These are phyloP conservation scores for Sclerodermus sp. DNA, from an alignment of 2,888 invertebrate species.

Conservation along the genomic window DNA sequence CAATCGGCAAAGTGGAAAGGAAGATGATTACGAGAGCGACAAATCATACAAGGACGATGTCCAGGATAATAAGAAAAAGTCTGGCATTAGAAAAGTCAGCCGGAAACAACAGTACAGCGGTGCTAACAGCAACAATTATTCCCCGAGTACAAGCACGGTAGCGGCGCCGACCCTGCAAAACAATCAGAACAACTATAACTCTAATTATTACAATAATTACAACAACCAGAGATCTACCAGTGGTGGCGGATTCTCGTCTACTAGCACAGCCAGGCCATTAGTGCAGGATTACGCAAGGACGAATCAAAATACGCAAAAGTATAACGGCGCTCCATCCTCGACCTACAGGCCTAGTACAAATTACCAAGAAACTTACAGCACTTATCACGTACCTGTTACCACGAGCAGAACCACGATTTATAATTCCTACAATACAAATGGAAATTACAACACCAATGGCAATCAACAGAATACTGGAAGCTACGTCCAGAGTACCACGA, in stretches of 20 bases:
- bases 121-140: conserved; percentile 28
- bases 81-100: conserved; percentile 41
- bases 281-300: too few relatives aligned
- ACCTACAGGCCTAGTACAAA: conserved; percentile 43
- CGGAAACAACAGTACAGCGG: conserved; percentile 41
- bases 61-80: conserved; percentile 45
- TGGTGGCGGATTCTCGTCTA: conserved; percentile 19
- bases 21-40: conserved; percentile 58
- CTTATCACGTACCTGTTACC: conserved; percentile 39
- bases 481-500: conserved; percentile 29
- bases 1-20: conserved; percentile 57
- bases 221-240: conserved; percentile 30
- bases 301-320: conserved; percentile 32
- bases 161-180: conserved; percentile 12
- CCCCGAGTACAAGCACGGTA: conserved; percentile 32
- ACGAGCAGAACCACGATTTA: conserved; percentile 34
- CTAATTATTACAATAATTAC: conserved; percentile 26
- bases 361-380: conserved; percentile 40
- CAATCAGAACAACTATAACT: conserved; percentile 28
- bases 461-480: conserved; percentile 22
- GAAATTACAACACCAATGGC: conserved; percentile 27
- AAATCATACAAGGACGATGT: conserved; percentile 61
- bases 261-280: conserved; percentile 20
- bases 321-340: conserved; percentile 27
- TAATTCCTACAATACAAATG: conserved; percentile 27